These are phyloP conservation scores for Antheraea yamamai DNA, from an alignment of 2,888 invertebrate species.

Conservation along the genomic window DNA sequence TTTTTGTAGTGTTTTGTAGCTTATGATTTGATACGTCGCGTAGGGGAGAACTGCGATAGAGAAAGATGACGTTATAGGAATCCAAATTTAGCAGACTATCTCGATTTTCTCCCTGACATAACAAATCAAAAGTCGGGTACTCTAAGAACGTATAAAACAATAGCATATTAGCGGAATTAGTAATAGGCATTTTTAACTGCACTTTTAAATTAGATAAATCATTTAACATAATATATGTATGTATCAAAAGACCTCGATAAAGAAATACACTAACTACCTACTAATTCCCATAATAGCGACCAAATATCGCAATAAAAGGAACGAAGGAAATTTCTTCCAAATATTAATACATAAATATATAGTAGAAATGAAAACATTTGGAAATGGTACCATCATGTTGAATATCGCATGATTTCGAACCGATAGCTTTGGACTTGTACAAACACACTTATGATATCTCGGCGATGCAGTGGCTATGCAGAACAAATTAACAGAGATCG, in stretches of 20 bases:
- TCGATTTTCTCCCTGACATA: too few species aligned
- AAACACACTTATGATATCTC: conserved; percentile 55
- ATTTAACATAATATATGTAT: not conserved
- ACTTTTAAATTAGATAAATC: not conserved
- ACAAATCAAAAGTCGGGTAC: too few species aligned
- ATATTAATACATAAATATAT: conserved; percentile 12
- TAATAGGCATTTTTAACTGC: not conserved
- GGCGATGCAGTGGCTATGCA: conserved; percentile 63
- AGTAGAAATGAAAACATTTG: not conserved
- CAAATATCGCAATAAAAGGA: not conserved
- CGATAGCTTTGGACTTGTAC: conserved; percentile 33
- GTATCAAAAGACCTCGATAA: not conserved
- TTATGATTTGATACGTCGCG: too few species aligned
- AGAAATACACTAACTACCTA: not conserved
- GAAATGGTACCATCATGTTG: conserved; percentile 29
- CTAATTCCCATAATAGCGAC: not conserved
- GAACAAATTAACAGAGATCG: conserved; percentile 77
- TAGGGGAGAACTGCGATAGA: too few species aligned
- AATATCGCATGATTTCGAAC: conserved; percentile 35
- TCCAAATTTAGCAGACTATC: too few species aligned
- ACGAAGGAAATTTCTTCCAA: not conserved
- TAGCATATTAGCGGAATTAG: too few species aligned
- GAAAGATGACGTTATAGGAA: too few species aligned
- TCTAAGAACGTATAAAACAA: too few species aligned
- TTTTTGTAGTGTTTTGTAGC: too few species aligned